Evolutionary conservation across 2,113 vertebrate genomes (phyloP).

Genomic region (Rhodinocichla rosea): DNA sequence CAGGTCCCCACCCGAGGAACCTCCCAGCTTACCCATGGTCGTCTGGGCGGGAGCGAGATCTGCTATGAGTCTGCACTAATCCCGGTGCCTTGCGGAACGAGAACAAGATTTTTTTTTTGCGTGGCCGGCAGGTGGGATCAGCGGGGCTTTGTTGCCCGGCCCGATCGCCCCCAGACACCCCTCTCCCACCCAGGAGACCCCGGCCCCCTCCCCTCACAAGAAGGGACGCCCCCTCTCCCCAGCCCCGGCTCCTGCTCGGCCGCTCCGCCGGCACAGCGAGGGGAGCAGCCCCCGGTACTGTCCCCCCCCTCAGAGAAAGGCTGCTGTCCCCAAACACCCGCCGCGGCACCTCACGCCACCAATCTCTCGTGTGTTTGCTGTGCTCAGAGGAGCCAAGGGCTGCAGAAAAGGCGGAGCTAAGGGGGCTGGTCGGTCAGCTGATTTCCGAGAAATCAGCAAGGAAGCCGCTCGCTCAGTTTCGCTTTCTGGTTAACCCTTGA

Average conservation of each 20-base stretch:
- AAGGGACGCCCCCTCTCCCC: too few species aligned
- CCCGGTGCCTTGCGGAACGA: background rate
- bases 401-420: too few species aligned
- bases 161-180: too few species aligned
- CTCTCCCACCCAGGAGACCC: too few species aligned
- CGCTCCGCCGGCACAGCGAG: accelerated
- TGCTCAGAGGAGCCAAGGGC: accelerated
- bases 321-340: background rate
- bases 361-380: accelerated
- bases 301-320: too few species aligned
- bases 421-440: accelerated
- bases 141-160: too few species aligned
- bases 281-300: background rate
- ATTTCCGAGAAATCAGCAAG: accelerated
- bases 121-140: accelerated
- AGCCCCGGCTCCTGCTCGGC: background rate
- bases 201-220: too few species aligned
- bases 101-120: background rate
- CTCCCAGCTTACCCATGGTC: too few species aligned
- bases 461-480: accelerated
- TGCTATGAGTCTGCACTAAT: accelerated
- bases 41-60: accelerated
- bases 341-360: accelerated
- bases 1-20: too few species aligned
- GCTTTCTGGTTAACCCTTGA: accelerated